phyloP scores from a whole-genome alignment of 1,140 invertebrate species.

The Papilio polytes region DNA sequence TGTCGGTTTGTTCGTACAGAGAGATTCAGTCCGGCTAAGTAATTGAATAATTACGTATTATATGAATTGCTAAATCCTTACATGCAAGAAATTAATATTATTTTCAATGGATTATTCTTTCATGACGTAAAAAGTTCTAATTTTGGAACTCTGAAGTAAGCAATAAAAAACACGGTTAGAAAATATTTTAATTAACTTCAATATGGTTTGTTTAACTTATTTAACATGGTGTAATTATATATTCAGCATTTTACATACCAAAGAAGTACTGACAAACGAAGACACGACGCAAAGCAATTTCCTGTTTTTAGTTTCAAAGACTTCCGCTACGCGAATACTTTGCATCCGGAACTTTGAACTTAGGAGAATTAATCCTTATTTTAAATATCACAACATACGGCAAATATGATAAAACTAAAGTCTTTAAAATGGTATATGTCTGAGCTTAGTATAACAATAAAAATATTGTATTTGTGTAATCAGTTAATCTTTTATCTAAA shows the following conservation, averaged over 20 bases:
- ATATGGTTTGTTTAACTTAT: neutral
- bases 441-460: too few species aligned
- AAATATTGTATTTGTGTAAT: too few species aligned
- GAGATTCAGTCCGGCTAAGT: conserved; percentile 9
- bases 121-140: too few species aligned
- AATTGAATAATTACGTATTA: conserved; percentile 26
- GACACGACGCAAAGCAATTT: conserved; percentile 36
- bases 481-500: too few species aligned
- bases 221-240: neutral
- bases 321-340: conserved; percentile 1
- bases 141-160: too few species aligned
- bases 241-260: neutral
- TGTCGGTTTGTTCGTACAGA: conserved; percentile 20
- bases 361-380: neutral
- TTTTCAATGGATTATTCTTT: too few species aligned
- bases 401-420: neutral
- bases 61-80: neutral
- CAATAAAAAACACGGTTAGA: neutral
- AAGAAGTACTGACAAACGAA: neutral
- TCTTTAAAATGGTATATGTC: neutral
- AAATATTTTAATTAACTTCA: neutral
- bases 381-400: neutral
- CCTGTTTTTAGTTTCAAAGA: conserved; percentile 36
- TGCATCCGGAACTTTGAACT: conserved; percentile 27
- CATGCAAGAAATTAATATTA: neutral